Conservation (phyloP, 2,888 invertebrate genomes). For the Taenaris catops region DNA sequence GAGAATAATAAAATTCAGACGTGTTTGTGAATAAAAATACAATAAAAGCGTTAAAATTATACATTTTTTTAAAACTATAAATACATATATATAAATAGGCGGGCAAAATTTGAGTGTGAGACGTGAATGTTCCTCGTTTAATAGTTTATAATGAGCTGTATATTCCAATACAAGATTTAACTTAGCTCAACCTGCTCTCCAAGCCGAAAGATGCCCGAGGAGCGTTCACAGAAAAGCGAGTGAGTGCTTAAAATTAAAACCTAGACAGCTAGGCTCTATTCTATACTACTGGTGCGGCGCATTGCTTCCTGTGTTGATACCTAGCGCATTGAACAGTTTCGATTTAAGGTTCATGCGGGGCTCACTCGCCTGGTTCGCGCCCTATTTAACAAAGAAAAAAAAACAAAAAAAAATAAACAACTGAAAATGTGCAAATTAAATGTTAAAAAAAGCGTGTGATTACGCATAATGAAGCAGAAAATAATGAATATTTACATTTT, state of each 20-base stretch:
- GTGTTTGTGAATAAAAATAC: conserved; percentile 2
- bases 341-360: conserved; percentile 89
- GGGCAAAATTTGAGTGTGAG: conserved; percentile 42
- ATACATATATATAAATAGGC: conserved; percentile 47
- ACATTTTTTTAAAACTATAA: too few species aligned
- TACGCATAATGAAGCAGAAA: conserved; percentile 2
- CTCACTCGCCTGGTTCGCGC: conserved; percentile 84
- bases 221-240: conserved; percentile 31
- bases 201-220: conserved; percentile 18
- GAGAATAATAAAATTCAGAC: conserved; percentile 18
- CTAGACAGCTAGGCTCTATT: conserved; percentile 32
- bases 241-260: conserved; percentile 32
- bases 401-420: conserved; percentile 51
- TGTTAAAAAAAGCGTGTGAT: conserved; percentile 19
- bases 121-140: conserved; percentile 44
- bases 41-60: conserved; percentile 9
- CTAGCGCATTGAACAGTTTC: conserved; percentile 92
- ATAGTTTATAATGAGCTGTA: conserved; percentile 17
- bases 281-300: conserved; percentile 65
- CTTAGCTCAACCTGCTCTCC: conserved; percentile 5
- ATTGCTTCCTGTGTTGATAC: conserved; percentile 84
- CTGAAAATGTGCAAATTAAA: conserved; percentile 42
- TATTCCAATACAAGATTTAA: conserved; percentile 3
- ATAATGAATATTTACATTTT: background rate
- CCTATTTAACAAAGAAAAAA: conserved; percentile 76